phyloP scores from a whole-genome alignment of 2,113 vertebrate genomes.

The Turnix velox region DNA sequence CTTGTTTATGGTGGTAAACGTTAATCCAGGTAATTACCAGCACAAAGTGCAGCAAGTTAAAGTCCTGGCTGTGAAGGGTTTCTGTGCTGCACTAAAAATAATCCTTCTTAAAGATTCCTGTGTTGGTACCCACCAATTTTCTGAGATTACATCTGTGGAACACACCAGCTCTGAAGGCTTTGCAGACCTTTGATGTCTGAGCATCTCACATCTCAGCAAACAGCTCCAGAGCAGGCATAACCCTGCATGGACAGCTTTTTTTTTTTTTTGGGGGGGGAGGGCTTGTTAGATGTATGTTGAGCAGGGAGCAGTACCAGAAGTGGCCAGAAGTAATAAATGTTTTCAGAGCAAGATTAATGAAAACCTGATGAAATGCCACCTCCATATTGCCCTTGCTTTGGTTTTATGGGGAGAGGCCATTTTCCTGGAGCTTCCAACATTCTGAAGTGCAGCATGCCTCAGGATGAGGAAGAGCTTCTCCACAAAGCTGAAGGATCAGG shows the following conservation, averaged over 20 bases:
- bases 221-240: neutral
- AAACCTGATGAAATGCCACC: neutral
- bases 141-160: neutral
- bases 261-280: too few relatives aligned
- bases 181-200: neutral
- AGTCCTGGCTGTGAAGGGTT: neutral
- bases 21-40: constrained; percentile 24
- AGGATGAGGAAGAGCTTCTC: neutral
- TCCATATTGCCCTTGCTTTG: accelerated
- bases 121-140: neutral
- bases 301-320: neutral
- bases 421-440: neutral
- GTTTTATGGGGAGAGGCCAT: neutral
- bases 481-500: neutral
- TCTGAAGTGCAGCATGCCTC: neutral
- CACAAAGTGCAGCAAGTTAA: neutral
- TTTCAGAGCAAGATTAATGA: neutral
- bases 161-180: neutral
- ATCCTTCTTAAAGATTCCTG: neutral
- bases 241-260: neutral
- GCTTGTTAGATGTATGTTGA: neutral
- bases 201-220: too few relatives aligned
- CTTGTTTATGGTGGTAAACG: neutral
- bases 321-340: neutral
- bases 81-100: neutral